phyloP scores from a whole-genome alignment of 2,113 vertebrate genomes.

The Megaceryle torquata region DNA sequence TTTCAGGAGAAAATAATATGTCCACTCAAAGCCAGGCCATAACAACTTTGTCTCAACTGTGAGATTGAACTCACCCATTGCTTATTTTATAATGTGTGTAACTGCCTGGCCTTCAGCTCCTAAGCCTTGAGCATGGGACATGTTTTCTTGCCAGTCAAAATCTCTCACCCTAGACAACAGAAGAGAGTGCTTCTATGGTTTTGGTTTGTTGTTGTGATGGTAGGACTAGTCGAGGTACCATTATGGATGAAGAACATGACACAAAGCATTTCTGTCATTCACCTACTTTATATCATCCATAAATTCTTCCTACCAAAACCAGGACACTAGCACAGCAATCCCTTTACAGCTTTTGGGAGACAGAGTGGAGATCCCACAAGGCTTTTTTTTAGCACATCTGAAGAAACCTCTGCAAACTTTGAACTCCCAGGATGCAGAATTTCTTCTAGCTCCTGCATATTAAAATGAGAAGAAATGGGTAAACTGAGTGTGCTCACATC shows the following conservation, averaged over 20 bases:
- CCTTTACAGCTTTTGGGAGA: neutral
- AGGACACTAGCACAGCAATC: neutral
- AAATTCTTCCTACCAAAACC: neutral
- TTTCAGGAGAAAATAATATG: constrained; percentile 2
- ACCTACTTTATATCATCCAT: neutral
- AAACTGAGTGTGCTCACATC: constrained; percentile 6
- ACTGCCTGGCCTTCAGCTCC: neutral
- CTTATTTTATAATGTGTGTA: neutral
- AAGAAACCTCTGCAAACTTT: constrained; percentile 6
- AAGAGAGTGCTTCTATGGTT: neutral
- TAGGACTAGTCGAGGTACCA: neutral
- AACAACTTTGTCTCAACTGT: neutral
- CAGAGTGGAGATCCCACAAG: neutral
- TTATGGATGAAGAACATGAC: neutral
- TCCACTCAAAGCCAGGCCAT: neutral
- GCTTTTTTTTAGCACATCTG: neutral
- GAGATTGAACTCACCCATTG: neutral
- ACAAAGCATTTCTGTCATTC: neutral
- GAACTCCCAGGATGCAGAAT: constrained; percentile 11
- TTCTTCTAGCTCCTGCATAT: neutral
- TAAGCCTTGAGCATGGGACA: neutral
- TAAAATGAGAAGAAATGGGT: constrained; percentile 7
- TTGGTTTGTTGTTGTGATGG: neutral
- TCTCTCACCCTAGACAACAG: neutral
- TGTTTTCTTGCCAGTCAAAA: neutral